These are phyloP conservation scores for Anorthoa munda DNA, from an alignment of 2,888 invertebrate species.

Conservation along the genomic window DNA sequence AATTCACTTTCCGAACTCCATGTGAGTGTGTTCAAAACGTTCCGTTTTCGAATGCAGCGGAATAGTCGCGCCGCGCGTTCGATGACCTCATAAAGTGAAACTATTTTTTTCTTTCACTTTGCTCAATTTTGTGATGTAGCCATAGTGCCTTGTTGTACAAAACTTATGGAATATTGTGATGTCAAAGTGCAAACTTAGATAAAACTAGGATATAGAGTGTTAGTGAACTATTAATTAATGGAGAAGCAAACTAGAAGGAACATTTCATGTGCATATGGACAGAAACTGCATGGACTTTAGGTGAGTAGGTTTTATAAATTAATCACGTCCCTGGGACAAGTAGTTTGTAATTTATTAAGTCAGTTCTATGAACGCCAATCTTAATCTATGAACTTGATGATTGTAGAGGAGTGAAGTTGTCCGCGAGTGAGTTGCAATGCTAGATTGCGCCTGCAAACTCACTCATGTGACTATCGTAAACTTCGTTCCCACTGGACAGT, in stretches of 20 bases:
- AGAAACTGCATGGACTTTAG: constrained; percentile 78
- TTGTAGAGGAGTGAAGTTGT: constrained; percentile 83
- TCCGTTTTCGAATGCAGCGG: constrained; percentile 80
- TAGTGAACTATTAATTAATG: constrained; percentile 78
- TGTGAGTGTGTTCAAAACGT: constrained; percentile 75
- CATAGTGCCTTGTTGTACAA: constrained; percentile 88
- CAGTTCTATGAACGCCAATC: constrained; percentile 84
- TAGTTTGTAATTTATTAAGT: constrained; percentile 68
- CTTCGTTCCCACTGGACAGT: constrained; percentile 65
- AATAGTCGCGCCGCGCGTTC: constrained; percentile 77
- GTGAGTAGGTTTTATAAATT: constrained; percentile 75
- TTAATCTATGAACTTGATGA: constrained; percentile 91
- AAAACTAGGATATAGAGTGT: constrained; percentile 81
- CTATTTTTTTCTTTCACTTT: constrained; percentile 81
- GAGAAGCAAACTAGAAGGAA: constrained; percentile 67
- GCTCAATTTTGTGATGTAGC: constrained; percentile 90
- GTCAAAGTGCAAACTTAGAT: constrained; percentile 87
- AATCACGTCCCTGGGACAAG: constrained; percentile 50
- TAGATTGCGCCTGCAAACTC: constrained; percentile 82
- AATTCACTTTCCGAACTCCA: constrained; percentile 77
- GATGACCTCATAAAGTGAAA: constrained; percentile 85
- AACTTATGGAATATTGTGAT: constrained; percentile 85
- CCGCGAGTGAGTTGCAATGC: constrained; percentile 82
- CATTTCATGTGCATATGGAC: constrained; percentile 82
- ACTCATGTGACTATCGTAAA: constrained; percentile 77